Percentiles rank a stretch among this genome's conserved stretches.
Conservation (phyloP, 2,797 vertebrate species). For the Apogon talboti region DNA sequence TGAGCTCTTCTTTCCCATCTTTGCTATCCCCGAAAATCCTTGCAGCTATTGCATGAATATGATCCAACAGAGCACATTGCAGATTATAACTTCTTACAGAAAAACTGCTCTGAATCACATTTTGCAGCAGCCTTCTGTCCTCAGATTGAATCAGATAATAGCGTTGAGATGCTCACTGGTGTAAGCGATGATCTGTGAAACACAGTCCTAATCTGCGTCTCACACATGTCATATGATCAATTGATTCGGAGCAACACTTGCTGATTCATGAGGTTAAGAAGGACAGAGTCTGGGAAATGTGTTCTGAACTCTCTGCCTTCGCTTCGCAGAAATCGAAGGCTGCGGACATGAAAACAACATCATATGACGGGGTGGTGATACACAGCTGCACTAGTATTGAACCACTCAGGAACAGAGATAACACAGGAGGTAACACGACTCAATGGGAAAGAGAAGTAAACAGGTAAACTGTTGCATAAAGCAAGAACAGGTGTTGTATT, state of each 20-base stretch:
- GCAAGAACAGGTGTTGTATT: not conserved
- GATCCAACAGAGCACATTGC: conserved; percentile 4
- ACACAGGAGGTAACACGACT: conserved; percentile 1
- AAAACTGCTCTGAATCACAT: conserved; percentile 8
- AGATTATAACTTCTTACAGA: not conserved
- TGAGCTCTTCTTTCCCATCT: conserved; percentile 2
- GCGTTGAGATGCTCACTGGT: not conserved
- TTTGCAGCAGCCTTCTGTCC: not conserved
- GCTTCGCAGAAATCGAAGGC: conserved; percentile 21
- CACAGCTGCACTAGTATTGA: conserved; percentile 11
- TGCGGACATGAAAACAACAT: conserved; percentile 46
- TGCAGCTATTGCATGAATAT: conserved; percentile 10
- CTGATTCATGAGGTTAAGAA: not conserved
- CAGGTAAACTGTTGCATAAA: not conserved
- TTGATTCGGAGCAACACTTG: not conserved
- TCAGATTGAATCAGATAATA: not conserved
- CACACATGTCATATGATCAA: conserved; percentile 18
- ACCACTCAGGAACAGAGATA: conserved; percentile 18
- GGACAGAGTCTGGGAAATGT: conserved; percentile 10
- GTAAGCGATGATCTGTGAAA: not conserved
- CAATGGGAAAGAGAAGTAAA: not conserved
- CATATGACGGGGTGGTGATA: conserved; percentile 40
- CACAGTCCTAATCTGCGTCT: not conserved
- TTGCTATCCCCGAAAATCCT: conserved; percentile 7
- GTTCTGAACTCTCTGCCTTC: conserved; percentile 7